Conservation (phyloP, 2,113 vertebrate species). For the Picathartes gymnocephalus region DNA sequence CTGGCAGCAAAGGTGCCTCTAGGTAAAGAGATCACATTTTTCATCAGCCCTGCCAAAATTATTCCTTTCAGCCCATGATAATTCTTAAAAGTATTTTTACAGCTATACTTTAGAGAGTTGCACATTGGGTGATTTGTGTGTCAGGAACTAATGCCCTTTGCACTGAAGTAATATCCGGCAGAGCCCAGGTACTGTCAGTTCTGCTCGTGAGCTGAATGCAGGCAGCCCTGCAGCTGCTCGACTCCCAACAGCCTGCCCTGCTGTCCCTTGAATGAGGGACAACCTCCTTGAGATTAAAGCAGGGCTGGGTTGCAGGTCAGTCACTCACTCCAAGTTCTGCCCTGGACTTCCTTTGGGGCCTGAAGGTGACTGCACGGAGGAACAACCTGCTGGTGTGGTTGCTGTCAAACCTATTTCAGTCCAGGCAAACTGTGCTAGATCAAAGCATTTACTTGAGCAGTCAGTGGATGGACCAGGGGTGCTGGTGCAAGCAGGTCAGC, state of each 20-base stretch:
- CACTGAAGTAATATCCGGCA: not conserved
- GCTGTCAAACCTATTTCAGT: not conserved
- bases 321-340: not conserved
- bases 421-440: not conserved
- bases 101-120: not conserved
- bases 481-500: not conserved
- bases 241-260: not conserved
- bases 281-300: not conserved
- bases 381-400: not conserved
- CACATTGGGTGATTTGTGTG: not conserved
- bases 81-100: slow-evolving; percentile 1
- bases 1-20: not conserved
- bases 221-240: not conserved
- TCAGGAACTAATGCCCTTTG: not conserved
- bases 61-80: not conserved
- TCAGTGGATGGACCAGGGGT: not conserved
- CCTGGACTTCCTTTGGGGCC: not conserved
- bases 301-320: not conserved
- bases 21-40: not conserved
- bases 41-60: not conserved
- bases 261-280: not conserved
- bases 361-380: no score
- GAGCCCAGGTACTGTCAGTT: not conserved
- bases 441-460: not conserved
- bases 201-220: not conserved